Conservation (phyloP, 2,797 vertebrate genomes). For the Syngnathus rostellatus region DNA sequence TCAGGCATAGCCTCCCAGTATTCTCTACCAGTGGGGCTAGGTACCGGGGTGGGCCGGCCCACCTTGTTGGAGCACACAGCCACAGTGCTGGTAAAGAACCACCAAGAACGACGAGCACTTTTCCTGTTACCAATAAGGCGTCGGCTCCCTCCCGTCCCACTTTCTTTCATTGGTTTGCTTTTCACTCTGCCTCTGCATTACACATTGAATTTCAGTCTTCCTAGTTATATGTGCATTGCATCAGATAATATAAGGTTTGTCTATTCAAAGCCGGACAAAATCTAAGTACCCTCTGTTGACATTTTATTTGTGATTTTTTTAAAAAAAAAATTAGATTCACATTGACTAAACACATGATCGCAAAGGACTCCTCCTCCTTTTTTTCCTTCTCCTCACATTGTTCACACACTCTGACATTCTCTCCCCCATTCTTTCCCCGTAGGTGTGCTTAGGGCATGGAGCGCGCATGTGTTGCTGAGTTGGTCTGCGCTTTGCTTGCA, state of each 20-base stretch:
- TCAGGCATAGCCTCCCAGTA: slow-evolving; percentile 95
- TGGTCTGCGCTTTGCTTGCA: slow-evolving; percentile 68
- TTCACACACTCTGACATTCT: slow-evolving; percentile 27
- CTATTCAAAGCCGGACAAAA: background rate
- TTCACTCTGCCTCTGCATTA: slow-evolving; percentile 13
- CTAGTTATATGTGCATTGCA: slow-evolving; percentile 10
- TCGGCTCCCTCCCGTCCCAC: slow-evolving; percentile 31
- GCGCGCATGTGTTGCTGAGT: slow-evolving; percentile 86
- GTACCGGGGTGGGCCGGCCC: slow-evolving; percentile 89
- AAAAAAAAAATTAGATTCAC: too few relatives aligned
- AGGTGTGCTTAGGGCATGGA: slow-evolving; percentile 94
- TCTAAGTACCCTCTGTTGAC: slow-evolving; percentile 3
- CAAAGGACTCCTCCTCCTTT: background rate
- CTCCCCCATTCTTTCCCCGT: slow-evolving; percentile 64
- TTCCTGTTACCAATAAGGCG: slow-evolving; percentile 37
- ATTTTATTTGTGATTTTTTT: slow-evolving; percentile 4
- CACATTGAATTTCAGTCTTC: slow-evolving; percentile 10
- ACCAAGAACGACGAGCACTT: slow-evolving; percentile 32
- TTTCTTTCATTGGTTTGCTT: slow-evolving; percentile 30
- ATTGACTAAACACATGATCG: slow-evolving; percentile 8
- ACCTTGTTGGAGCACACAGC: slow-evolving; percentile 98
- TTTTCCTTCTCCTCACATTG: background rate
- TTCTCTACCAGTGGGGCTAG: slow-evolving; percentile 93
- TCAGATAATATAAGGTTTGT: background rate
- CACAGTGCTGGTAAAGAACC: slow-evolving; percentile 96